A percentile compares a stretch with the other conserved stretches of the same genome.
These are phyloP conservation scores for Neomorphus geoffroyi DNA, from an alignment of 2,797 vertebrate species.

Conservation along the genomic window DNA sequence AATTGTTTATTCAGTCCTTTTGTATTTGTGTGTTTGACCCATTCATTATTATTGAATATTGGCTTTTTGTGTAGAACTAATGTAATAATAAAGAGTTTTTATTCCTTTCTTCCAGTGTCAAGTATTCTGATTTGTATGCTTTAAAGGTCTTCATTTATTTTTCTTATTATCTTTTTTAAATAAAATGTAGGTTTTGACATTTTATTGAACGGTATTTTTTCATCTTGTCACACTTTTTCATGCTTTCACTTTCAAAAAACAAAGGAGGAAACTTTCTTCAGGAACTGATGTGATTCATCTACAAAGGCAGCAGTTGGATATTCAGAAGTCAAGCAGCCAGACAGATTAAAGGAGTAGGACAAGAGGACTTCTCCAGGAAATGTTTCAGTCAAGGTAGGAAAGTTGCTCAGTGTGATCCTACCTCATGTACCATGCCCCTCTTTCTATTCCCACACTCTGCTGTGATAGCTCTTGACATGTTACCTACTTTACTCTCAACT, in stretches of 20 bases:
- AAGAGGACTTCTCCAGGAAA: background rate
- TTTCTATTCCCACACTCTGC: background rate
- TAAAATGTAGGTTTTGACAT: background rate
- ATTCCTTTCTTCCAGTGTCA: background rate
- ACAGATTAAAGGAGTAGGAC: background rate
- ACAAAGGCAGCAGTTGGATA: background rate
- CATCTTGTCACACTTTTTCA: background rate
- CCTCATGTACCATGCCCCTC: background rate
- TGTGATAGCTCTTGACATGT: background rate
- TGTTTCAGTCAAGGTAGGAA: background rate
- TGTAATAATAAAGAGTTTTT: accelerated
- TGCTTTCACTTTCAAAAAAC: background rate
- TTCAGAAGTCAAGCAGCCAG: background rate
- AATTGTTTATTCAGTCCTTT: background rate
- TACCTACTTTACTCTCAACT: background rate
- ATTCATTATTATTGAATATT: background rate
- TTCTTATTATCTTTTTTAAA: background rate
- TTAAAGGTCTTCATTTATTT: background rate
- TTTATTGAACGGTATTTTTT: background rate
- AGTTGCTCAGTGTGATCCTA: background rate
- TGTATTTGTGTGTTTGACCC: background rate
- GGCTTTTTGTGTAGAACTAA: background rate
- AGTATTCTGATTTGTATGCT: background rate
- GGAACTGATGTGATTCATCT: background rate
- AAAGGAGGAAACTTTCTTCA: background rate